Evolutionary conservation across 2,888 invertebrate species (phyloP).

Genomic region (Hirtodrosophila histrioides): DNA sequence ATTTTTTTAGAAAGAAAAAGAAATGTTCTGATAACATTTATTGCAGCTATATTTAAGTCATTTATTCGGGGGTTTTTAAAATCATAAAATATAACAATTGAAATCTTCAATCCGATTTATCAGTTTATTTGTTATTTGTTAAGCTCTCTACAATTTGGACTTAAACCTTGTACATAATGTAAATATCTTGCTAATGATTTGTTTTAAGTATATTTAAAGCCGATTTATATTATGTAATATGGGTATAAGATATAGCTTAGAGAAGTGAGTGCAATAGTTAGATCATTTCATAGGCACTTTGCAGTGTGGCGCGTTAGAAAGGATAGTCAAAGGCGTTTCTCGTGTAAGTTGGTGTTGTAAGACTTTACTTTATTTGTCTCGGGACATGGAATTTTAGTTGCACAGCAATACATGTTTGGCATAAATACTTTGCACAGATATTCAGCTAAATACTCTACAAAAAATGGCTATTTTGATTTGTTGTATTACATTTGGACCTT

Average conservation of each 20-base stretch:
- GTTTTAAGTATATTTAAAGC: slow-evolving; percentile 26
- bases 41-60: no score
- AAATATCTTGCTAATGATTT: slow-evolving; percentile 34
- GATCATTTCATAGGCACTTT: slow-evolving; percentile 62
- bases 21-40: no score
- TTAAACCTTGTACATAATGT: slow-evolving; percentile 41
- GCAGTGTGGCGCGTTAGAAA: slow-evolving; percentile 42
- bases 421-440: not conserved
- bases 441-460: slow-evolving; percentile 36
- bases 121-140: slow-evolving; percentile 36
- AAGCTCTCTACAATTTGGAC: slow-evolving; percentile 67
- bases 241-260: slow-evolving; percentile 8
- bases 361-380: slow-evolving; percentile 6
- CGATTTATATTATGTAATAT: slow-evolving; percentile 16
- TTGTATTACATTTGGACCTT: slow-evolving; percentile 52
- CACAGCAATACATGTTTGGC: slow-evolving; percentile 3
- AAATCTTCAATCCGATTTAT: slow-evolving; percentile 1
- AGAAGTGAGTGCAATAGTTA: slow-evolving; percentile 27
- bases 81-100: no score
- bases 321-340: slow-evolving; percentile 20
- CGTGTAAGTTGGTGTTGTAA: not conserved
- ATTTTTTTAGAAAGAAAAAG: no score
- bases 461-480: slow-evolving; percentile 44
- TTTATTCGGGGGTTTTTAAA: no score
- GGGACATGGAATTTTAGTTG: not conserved